A percentile compares a stretch with the other conserved stretches of the same genome.
Conservation (phyloP, 2,113 vertebrate genomes). For the Oreamnos americanus region DNA sequence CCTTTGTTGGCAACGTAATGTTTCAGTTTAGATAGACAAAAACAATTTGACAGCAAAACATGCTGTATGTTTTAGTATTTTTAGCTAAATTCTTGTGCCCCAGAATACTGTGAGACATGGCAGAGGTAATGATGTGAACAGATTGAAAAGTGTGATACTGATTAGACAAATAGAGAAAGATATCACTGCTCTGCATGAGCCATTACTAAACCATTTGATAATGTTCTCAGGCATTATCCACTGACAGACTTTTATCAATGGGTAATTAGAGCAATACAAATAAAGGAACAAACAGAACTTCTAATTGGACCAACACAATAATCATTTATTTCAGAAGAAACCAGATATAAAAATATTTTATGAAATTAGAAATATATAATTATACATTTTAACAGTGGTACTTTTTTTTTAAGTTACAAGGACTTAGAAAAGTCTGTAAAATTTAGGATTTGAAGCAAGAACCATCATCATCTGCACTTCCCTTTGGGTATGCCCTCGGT, state of each 20-base stretch:
- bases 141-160: conserved; percentile 67
- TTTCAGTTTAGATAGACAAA: conserved; percentile 31
- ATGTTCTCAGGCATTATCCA: conserved; percentile 56
- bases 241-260: conserved; percentile 62
- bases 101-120: conserved; percentile 60
- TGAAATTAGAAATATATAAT: not conserved
- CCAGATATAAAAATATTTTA: conserved; percentile 9
- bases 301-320: conserved; percentile 53
- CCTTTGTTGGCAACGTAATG: not conserved
- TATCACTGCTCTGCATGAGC: conserved; percentile 60
- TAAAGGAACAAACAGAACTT: conserved; percentile 58
- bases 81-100: conserved; percentile 55
- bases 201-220: conserved; percentile 64
- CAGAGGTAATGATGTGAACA: conserved; percentile 70
- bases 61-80: conserved; percentile 63
- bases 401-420: not conserved
- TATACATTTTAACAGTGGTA: not conserved
- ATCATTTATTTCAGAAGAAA: conserved; percentile 23
- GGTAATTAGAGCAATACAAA: conserved; percentile 71
- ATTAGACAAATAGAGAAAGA: conserved; percentile 75
- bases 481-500: not conserved
- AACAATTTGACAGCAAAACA: conserved; percentile 49
- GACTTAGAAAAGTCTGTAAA: not conserved
- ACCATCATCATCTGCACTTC: not conserved
- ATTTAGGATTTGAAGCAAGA: not conserved